A percentile compares a stretch with the other conserved stretches of the same genome.
phyloP scores from a whole-genome alignment of 2,888 invertebrate genomes.

The Hipparchia sbordonii region DNA sequence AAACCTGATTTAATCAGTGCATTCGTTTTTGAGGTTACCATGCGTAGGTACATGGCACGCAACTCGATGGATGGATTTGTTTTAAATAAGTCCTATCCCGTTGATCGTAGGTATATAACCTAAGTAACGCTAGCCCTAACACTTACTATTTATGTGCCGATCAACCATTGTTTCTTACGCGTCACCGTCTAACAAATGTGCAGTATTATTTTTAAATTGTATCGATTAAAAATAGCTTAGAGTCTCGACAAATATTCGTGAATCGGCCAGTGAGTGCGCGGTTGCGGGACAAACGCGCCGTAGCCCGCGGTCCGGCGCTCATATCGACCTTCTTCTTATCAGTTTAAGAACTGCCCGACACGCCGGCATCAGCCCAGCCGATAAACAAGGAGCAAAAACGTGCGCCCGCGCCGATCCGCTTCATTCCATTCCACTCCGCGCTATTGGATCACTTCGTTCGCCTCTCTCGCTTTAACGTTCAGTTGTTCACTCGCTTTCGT shows the following conservation, averaged over 20 bases:
- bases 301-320: constrained; percentile 49
- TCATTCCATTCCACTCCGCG: constrained; percentile 69
- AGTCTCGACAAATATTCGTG: constrained; percentile 65
- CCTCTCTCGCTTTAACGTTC: constrained; percentile 58
- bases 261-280: constrained; percentile 46
- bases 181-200: constrained; percentile 63
- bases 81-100: too few species aligned
- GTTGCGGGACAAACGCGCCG: constrained; percentile 50
- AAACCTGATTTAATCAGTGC: too few species aligned
- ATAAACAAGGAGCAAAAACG: constrained; percentile 80
- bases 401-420: constrained; percentile 78
- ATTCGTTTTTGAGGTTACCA: too few species aligned
- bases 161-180: constrained; percentile 51
- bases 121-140: too few species aligned
- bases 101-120: too few species aligned
- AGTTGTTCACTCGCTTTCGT: constrained; percentile 74
- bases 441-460: constrained; percentile 71
- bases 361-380: constrained; percentile 56
- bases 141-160: constrained; percentile 30
- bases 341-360: constrained; percentile 65
- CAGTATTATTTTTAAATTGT: constrained; percentile 67
- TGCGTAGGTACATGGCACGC: too few species aligned
- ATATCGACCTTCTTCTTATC: constrained; percentile 76
- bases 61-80: too few species aligned
- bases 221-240: constrained; percentile 69